Conservation (phyloP, 2,888 invertebrate genomes). For the Cyaniris semiargus region DNA sequence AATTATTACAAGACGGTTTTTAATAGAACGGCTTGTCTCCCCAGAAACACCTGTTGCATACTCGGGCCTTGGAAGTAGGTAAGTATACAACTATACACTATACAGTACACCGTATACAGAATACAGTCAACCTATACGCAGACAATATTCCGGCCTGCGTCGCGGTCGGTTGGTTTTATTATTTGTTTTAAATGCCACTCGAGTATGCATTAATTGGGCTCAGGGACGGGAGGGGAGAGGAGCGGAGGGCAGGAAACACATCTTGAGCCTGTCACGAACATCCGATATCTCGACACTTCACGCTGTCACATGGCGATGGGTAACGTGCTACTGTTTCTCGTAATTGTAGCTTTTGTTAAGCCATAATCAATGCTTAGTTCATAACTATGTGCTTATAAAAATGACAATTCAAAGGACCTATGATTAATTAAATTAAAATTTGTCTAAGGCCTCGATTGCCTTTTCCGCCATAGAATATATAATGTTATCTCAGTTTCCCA, state of each 20-base stretch:
- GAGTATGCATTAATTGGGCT: slow-evolving; percentile 17
- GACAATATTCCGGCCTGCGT: background rate
- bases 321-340: background rate
- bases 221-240: background rate
- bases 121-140: background rate
- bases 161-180: slow-evolving; percentile 17
- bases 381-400: background rate
- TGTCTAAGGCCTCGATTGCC: background rate
- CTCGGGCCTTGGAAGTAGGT: background rate
- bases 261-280: slow-evolving; percentile 13
- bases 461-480: background rate
- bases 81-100: too few relatives aligned
- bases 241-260: background rate
- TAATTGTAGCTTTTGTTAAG: background rate
- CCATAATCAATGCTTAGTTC: background rate
- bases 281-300: background rate
- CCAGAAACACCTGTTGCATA: background rate
- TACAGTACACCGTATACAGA: background rate
- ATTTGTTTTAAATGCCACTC: slow-evolving; percentile 21
- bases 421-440: background rate
- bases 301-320: background rate
- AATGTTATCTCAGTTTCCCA: background rate
- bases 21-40: background rate
- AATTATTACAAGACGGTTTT: background rate
- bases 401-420: background rate